phyloP scores from a whole-genome alignment of 1,140 invertebrate species.

The Palaemon carinicauda region DNA sequence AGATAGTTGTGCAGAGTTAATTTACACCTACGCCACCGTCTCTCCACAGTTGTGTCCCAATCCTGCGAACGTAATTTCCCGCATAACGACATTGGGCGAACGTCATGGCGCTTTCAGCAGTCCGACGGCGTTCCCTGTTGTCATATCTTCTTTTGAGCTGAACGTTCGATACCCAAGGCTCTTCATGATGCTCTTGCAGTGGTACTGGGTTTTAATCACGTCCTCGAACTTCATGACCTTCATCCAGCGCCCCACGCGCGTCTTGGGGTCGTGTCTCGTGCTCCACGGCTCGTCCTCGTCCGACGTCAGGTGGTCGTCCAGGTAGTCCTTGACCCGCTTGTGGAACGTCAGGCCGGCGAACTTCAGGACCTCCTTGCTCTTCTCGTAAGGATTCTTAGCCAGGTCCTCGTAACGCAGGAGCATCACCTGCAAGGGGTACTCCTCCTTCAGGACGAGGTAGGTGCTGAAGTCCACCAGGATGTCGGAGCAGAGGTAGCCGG shows the following conservation, averaged over 20 bases:
- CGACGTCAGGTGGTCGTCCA: conserved; percentile 81
- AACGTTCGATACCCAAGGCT: conserved; percentile 77
- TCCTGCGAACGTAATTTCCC: background rate
- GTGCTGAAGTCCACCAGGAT: conserved; percentile 59
- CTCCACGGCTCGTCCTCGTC: conserved; percentile 83
- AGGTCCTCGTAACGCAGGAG: conserved; percentile 62
- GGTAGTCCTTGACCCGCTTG: conserved; percentile 74
- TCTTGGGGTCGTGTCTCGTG: conserved; percentile 82
- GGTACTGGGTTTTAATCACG: conserved; percentile 72
- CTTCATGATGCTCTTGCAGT: conserved; percentile 78
- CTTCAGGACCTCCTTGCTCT: conserved; percentile 60
- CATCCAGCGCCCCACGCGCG: conserved; percentile 85
- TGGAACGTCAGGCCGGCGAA: conserved; percentile 75
- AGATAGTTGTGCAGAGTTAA: too few species aligned
- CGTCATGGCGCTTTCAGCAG: conserved; percentile 43
- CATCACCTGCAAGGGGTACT: conserved; percentile 58
- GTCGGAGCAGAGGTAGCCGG: conserved; percentile 61
- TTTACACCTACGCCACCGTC: background rate
- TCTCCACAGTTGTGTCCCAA: background rate
- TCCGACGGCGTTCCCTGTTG: conserved; percentile 45
- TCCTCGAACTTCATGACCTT: conserved; percentile 72
- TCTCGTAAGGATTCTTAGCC: conserved; percentile 59
- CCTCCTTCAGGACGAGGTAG: conserved; percentile 58
- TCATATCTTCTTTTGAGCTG: conserved; percentile 37
- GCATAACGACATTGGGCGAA: background rate